Conservation (phyloP, 2,113 vertebrate genomes). For the Symphodus melops region DNA sequence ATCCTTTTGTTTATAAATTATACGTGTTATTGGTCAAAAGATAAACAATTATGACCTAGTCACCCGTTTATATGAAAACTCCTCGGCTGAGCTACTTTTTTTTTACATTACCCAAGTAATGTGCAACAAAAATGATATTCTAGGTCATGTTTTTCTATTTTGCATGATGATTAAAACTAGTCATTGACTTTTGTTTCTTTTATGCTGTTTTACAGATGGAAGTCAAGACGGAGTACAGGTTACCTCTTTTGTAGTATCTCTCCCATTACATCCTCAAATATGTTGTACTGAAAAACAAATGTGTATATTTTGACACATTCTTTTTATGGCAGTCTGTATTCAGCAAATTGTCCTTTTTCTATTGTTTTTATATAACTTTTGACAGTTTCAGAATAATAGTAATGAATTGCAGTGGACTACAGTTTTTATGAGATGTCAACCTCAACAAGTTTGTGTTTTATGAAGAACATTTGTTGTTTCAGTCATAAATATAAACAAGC, state of each 20-base stretch:
- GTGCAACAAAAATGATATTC: conserved; percentile 16
- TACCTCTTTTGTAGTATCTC: conserved; percentile 70
- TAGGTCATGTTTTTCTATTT: conserved; percentile 21
- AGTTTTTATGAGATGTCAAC: conserved; percentile 3
- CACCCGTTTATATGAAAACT: conserved; percentile 34
- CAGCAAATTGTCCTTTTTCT: conserved; percentile 6
- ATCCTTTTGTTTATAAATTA: conserved; percentile 69
- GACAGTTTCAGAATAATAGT: neutral
- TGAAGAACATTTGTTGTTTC: conserved; percentile 15
- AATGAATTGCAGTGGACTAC: neutral
- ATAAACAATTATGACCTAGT: conserved; percentile 70
- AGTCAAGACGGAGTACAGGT: conserved; percentile 92
- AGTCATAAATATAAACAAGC: conserved; percentile 7
- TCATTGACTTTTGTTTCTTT: conserved; percentile 49
- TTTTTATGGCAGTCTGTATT: conserved; percentile 31
- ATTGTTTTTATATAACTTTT: neutral
- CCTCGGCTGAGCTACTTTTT: conserved; percentile 20
- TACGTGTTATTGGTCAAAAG: conserved; percentile 73
- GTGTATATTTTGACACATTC: neutral
- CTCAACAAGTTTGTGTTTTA: neutral
- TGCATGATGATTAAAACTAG: conserved; percentile 5
- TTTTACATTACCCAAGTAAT: conserved; percentile 26
- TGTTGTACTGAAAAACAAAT: neutral
- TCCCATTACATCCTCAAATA: conserved; percentile 10
- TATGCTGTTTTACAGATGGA: conserved; percentile 87